Percentiles rank a stretch among this genome's conserved stretches.
Evolutionary conservation across 2,888 invertebrate genomes (phyloP).

Genomic region (Catotricha subobsoleta): DNA sequence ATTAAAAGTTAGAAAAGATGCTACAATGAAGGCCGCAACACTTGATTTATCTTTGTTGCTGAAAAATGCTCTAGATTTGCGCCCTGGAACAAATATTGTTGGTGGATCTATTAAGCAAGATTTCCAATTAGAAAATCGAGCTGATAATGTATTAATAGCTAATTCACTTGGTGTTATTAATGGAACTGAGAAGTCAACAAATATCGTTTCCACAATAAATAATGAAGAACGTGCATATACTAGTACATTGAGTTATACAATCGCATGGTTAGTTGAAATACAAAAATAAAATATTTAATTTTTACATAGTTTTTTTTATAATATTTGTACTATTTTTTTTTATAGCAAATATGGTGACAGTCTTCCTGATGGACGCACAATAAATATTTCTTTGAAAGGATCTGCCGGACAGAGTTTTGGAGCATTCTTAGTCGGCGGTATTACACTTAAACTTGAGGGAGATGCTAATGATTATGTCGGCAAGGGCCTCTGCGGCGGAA

Average conservation of each 20-base stretch:
- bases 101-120: conserved; percentile 76
- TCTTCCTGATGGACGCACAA: conserved; percentile 54
- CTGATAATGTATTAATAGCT: conserved; percentile 62
- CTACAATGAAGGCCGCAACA: conserved; percentile 62
- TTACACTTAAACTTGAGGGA: conserved; percentile 80
- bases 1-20: conserved; percentile 53
- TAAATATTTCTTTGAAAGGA: conserved; percentile 69
- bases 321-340: background rate
- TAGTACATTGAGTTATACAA: conserved; percentile 83
- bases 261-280: conserved; percentile 57
- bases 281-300: background rate
- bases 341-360: conserved; percentile 77
- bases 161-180: conserved; percentile 53
- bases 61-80: conserved; percentile 73
- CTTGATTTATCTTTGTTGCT: conserved; percentile 73
- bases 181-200: conserved; percentile 46
- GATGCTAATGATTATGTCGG: conserved; percentile 99
- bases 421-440: conserved; percentile 83
- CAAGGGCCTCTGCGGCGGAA: conserved; percentile 88
- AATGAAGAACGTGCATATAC: conserved; percentile 90
- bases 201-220: conserved; percentile 60
- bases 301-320: background rate
- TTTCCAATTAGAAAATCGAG: conserved; percentile 67
- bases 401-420: conserved; percentile 99
- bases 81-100: conserved; percentile 76